Base-by-base conservation (phyloP, 2,797 vertebrate species). In the Denticeps clupeoides region DNA sequence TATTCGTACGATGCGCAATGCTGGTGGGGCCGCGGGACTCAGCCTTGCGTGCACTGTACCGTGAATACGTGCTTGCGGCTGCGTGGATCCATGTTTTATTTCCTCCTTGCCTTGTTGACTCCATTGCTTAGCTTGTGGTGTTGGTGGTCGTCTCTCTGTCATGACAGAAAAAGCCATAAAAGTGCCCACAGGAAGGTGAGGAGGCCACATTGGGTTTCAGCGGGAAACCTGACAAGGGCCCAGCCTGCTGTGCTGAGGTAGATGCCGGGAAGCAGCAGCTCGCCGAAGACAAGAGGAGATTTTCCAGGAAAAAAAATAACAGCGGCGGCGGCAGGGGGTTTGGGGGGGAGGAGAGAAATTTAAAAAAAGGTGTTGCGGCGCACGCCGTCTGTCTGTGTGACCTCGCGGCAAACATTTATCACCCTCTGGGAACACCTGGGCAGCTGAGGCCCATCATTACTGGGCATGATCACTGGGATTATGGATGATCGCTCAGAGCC, bases 131-230 rank as follows among this genome's bases (percentile, higher is more conserved):
- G 63, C 68, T 69, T 70, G 72, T 67, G 76, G 65, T 43, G 56
- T 65, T 65, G 58, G 63, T 65, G 63, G 65, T 74, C 65, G 51
- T 63, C 64, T 72, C 52, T 69, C 71, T 67, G 73, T 75, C 63
- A 57, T 40, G 53, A 73, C 60, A 67, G 55, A 65, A 67, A 75
- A 75, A 73, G 57, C 66, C 60, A 53, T 65, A 74, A 73, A 47
- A 56, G 12, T 48, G 59, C 67, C 72, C 49, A 22, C 24, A 67
- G 70, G 81, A 82, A 84, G 82, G 75, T 73, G 55, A 75, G 82
- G 75, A 79, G 62, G 77, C 69, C 79, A 81, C 78, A 78, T 81
- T 80, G 67, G 72, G 70, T 84, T 83, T 77, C 75, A 78, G 56
- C 59, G 69, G 66, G 79, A 80, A 79, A 82, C 71, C 60, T 55